Evolutionary conservation across 2,113 vertebrate genomes (phyloP), one percentile per base, ranked within the genome.

Genomic region (Tachuris rubrigastra): DNA sequence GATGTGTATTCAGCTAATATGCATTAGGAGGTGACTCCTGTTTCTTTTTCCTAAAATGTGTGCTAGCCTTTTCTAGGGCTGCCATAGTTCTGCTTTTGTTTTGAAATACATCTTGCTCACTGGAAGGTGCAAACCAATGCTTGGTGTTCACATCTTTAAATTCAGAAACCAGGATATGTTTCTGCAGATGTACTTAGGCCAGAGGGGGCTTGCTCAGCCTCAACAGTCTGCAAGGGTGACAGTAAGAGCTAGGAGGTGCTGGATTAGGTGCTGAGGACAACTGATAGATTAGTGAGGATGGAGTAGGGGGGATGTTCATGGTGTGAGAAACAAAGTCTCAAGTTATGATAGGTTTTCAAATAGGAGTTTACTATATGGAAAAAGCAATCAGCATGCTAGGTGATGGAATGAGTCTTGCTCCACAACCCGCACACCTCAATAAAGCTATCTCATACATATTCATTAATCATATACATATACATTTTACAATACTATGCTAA

Each of bases 221-320:
- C 66, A 44, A 1, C 28, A 75, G n/a, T 53, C 41, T 41, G 46
- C 1, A 2, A 18, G 21, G 28, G 18, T 0, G 0, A 27, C 42
- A 88, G n/a, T 2, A 0, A 44, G 30, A 52, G 19, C 41, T 39
- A 18, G 53, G n/a, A 72, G 28, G 8, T 39, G 14, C 53, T 62
- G 71, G 41, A 7, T 67, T 39, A 39, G 31, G 17, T 79, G 50
- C 55, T 21, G 50, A 59, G 55, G n/a, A 35, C 0, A 0, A 39
- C 33, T 37, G 23, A 9, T n/a, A 37, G n/a, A 37, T 53, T 41
- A 53, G 27, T 44, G 31, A 78, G 23, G 16, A 39, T 53, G 31
- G n/a, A 73, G 39, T 6, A 49, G 13, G 12, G 30, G 7, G 8
- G 39, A 71, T 52, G 31, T 66, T 69, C 42, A n/a, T n/a, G n/a